phyloP scores from a whole-genome alignment of 2,888 invertebrate genomes.

The Osmoderma eremita region DNA sequence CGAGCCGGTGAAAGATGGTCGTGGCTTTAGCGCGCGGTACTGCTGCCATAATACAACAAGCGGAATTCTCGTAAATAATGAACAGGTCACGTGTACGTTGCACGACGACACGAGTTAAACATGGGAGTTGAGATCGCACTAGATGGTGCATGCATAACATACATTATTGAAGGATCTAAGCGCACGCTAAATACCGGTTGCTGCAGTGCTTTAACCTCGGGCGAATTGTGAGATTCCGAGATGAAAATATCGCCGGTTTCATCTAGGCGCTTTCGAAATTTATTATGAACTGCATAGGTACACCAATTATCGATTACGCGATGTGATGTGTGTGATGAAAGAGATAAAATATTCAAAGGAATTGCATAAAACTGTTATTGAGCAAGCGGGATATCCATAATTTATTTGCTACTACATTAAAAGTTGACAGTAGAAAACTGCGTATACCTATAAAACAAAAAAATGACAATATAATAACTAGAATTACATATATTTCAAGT shows the following conservation, averaged over 20 bases:
- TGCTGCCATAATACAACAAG: constrained; percentile 5
- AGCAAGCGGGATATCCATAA: too few species aligned
- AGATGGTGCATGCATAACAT: constrained; percentile 36
- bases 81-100: constrained; percentile 31
- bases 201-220: constrained; percentile 13
- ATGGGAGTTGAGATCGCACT: constrained; percentile 14
- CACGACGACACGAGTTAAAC: constrained; percentile 36
- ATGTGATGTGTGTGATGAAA: too few species aligned
- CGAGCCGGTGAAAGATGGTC: constrained; percentile 1
- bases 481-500: too few species aligned
- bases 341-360: too few species aligned
- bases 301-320: too few species aligned
- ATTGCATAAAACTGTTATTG: too few species aligned
- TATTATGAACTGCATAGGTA: not conserved
- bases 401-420: too few species aligned
- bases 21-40: constrained; percentile 4
- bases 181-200: constrained; percentile 20
- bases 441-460: too few species aligned
- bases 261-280: not conserved
- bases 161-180: constrained; percentile 15
- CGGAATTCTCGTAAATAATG: constrained; percentile 37
- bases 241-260: not conserved
- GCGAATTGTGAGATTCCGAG: constrained; percentile 1
- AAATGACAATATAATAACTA: too few species aligned
- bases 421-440: too few species aligned